Evolutionary conservation across 1,140 invertebrate species (phyloP).

Genomic region (Stratiolaelaps scimitus): DNA sequence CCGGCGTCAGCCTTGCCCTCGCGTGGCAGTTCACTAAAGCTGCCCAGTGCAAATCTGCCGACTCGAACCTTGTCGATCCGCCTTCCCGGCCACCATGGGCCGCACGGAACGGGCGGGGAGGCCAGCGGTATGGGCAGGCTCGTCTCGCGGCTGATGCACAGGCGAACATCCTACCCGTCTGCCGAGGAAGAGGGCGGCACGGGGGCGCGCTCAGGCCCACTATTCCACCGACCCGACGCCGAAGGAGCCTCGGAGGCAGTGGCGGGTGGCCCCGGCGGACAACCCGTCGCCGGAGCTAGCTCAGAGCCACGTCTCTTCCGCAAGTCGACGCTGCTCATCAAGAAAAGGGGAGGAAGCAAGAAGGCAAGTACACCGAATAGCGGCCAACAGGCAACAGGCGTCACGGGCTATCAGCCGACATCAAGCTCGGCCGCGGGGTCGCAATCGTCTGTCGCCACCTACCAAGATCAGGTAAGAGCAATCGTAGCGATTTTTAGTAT

Average conservation of each 20-base stretch:
- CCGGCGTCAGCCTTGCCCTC: constrained; percentile 22
- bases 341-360: constrained; percentile 33
- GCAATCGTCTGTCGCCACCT: constrained; percentile 33
- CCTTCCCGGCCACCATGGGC: neutral
- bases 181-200: constrained; percentile 21
- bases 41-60: constrained; percentile 16
- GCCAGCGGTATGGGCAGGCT: constrained; percentile 24
- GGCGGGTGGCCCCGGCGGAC: constrained; percentile 10
- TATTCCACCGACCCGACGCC: neutral
- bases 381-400: constrained; percentile 31
- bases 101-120: neutral
- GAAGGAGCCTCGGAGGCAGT: neutral
- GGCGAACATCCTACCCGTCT: constrained; percentile 20
- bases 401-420: constrained; percentile 29
- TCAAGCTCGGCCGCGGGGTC: constrained; percentile 29
- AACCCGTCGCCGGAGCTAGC: constrained; percentile 25
- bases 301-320: constrained; percentile 36
- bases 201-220: neutral
- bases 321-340: constrained; percentile 36
- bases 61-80: constrained; percentile 24
- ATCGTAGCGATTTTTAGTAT: neutral
- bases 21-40: constrained; percentile 19
- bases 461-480: constrained; percentile 29
- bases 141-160: constrained; percentile 19
- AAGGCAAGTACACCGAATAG: constrained; percentile 30